These are phyloP conservation scores for Taphrorychus bicolor DNA, from an alignment of 2,888 invertebrate genomes.

Conservation along the genomic window DNA sequence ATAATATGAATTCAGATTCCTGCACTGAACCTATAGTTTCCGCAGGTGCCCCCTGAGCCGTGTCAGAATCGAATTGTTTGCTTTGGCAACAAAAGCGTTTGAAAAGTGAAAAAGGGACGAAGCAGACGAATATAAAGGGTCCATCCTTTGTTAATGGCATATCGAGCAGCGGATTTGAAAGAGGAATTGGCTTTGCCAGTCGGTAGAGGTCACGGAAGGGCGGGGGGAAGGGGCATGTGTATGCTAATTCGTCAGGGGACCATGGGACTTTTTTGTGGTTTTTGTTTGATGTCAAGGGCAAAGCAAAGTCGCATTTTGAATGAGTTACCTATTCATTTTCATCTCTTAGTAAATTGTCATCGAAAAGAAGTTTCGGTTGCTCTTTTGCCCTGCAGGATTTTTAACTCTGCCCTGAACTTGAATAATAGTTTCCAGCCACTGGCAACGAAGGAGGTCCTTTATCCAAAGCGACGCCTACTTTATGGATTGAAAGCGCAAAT, in stretches of 20 bases:
- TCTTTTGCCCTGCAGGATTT: too few species aligned
- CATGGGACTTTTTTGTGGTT: neutral
- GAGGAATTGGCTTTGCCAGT: slow-evolving; percentile 16
- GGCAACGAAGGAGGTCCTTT: neutral
- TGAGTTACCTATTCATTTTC: too few species aligned
- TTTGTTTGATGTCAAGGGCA: neutral
- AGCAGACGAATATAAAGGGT: slow-evolving; percentile 16
- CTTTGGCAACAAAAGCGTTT: slow-evolving; percentile 19
- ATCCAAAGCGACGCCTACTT: neutral
- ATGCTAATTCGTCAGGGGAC: neutral
- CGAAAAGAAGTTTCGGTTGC: too few species aligned
- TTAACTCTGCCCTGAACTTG: neutral
- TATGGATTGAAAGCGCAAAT: neutral
- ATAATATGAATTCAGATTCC: slow-evolving; percentile 16
- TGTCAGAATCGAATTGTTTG: slow-evolving; percentile 23
- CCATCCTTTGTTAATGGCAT: slow-evolving; percentile 22
- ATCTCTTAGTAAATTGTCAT: too few species aligned
- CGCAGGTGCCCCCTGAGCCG: slow-evolving; percentile 9
- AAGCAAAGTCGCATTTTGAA: neutral
- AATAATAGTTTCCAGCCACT: neutral
- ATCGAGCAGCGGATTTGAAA: slow-evolving; percentile 13
- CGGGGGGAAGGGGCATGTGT: neutral
- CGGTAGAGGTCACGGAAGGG: slow-evolving; percentile 4
- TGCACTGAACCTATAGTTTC: slow-evolving; percentile 2
- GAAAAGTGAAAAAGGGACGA: slow-evolving; percentile 20